Evolutionary conservation across 2,888 invertebrate genomes (phyloP).

Genomic region (Limnephilus auricula): DNA sequence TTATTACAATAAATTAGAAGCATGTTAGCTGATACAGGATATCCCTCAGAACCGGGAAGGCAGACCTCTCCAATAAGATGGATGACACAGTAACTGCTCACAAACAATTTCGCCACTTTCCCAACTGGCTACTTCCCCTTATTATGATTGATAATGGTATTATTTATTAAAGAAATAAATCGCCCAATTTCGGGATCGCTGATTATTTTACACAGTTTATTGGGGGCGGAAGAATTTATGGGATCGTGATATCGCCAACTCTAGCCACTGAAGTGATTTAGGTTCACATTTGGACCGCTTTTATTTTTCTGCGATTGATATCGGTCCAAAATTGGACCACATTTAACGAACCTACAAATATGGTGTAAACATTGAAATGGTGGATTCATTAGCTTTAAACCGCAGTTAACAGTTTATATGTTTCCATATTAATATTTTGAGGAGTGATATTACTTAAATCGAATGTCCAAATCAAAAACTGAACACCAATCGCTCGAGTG

Average conservation of each 20-base stretch:
- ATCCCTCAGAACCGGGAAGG: background rate
- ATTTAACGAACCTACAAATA: no score
- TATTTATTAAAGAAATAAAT: slow-evolving; percentile 64
- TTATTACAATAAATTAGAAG: slow-evolving; percentile 61
- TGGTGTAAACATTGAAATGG: no score
- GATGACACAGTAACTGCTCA: slow-evolving; percentile 53
- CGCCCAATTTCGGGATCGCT: slow-evolving; percentile 49
- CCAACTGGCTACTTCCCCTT: slow-evolving; percentile 51
- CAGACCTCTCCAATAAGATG: slow-evolving; percentile 50
- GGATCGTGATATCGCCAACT: background rate
- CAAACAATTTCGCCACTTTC: slow-evolving; percentile 51
- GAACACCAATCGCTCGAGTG: no score
- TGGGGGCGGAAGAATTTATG: background rate
- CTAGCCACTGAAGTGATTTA: no score
- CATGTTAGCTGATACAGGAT: slow-evolving; percentile 26
- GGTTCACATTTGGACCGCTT: no score
- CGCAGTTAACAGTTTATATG: no score
- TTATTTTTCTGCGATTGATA: no score
- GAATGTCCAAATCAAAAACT: no score
- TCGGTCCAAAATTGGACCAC: no score
- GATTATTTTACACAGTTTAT: slow-evolving; percentile 5
- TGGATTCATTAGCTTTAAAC: no score
- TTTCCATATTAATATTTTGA: no score
- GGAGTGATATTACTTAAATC: no score
- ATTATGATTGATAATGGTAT: slow-evolving; percentile 62